Evolutionary conservation across 2,888 invertebrate genomes (phyloP), one percentile per base, ranked within the genome.

Genomic region (Hirtodrosophila trivittata): DNA sequence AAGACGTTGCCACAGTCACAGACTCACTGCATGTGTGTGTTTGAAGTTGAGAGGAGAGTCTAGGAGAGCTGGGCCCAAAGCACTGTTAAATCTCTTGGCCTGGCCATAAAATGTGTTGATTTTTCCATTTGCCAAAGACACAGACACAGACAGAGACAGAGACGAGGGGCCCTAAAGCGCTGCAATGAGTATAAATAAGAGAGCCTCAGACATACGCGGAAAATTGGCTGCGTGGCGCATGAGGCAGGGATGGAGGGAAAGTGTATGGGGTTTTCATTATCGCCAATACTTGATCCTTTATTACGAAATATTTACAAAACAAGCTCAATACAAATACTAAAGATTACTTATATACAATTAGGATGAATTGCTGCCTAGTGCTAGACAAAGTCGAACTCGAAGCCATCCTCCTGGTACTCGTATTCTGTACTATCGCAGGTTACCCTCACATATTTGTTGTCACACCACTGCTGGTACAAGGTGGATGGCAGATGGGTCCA

Each of bases 91-190:
- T 67, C 78, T 77, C 21, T 63, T 64, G 55, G 66, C 57, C 49
- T 21, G 71, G 57, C 69, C 78, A 82, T 82, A 86, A 82, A 82
- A 82, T 84, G 78, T 84, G 86, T 82, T 82, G 81, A 82, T 81
- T 82, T 82, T 82, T 84, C 82, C 81, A 86, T 82, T 82, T 86
- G 85, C 55, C 52, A 46, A 45, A 33, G 50, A 39, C 39, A n/a
- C 18, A 21, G 12, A n/a, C n/a, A n/a, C n/a, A n/a, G n/a, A n/a
- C 52, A 46, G 41, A 33, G 50, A 39, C 39, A n/a, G 14, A 21
- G 12, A 41, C 39, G 26, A 56, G 70, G 32, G 39, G 55, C 82
- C 85, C 87, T 86, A 75, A 82, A 82, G 87, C 86, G 69, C 62
- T 72, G 60, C 66, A 86, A 74, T 83, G 77, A 76, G 65, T 56